phyloP scores from a whole-genome alignment of 2,113 vertebrate species.

The Podarcis raffonei region DNA sequence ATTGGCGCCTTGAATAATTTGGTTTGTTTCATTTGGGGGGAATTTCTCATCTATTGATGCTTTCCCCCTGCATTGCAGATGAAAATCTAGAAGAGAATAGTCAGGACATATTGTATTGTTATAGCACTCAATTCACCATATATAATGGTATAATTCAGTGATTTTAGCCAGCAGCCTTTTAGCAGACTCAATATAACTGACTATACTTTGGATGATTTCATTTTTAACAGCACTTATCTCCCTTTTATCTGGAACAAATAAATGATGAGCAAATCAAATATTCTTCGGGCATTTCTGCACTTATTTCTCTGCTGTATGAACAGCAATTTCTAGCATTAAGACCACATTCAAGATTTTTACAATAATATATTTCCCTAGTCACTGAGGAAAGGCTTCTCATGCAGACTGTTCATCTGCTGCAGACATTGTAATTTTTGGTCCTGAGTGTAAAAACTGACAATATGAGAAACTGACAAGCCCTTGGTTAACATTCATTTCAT shows the following conservation, averaged over 20 bases:
- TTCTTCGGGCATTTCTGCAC: neutral
- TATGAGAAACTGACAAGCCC: neutral
- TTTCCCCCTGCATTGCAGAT: neutral
- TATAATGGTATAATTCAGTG: neutral
- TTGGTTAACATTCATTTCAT: neutral
- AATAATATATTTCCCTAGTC: neutral
- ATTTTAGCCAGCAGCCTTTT: slow-evolving; percentile 2
- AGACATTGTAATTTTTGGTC: neutral
- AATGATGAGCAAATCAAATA: neutral
- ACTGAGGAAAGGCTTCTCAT: neutral
- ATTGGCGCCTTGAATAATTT: neutral
- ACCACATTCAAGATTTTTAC: neutral
- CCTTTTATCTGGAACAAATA: neutral
- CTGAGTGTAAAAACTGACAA: neutral
- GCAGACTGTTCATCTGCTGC: neutral
- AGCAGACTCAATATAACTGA: neutral
- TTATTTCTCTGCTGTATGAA: neutral
- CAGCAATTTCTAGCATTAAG: neutral
- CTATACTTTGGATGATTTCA: neutral
- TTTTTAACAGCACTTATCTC: neutral
- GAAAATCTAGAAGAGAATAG: neutral
- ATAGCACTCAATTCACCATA: neutral
- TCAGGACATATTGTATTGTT: neutral
- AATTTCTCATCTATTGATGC: neutral
- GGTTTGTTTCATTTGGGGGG: neutral